Percentiles rank a stretch among this genome's conserved stretches.
These are phyloP conservation scores for Columba livia DNA, from an alignment of 2,113 vertebrate species.

Conservation along the genomic window DNA sequence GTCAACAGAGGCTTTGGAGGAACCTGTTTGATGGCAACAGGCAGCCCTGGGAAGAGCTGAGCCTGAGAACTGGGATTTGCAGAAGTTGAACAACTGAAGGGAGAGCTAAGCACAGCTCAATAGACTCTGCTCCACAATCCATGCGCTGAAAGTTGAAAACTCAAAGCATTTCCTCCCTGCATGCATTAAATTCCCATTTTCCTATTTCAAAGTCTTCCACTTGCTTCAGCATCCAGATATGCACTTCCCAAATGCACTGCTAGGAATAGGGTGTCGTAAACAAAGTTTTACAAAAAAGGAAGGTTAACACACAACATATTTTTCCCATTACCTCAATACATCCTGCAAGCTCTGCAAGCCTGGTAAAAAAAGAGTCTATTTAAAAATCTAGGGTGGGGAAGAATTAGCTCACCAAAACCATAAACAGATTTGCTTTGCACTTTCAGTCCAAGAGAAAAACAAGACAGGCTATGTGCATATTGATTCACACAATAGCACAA, in stretches of 20 bases:
- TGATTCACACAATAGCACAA: conserved; percentile 45
- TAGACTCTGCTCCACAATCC: background rate
- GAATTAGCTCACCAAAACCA: conserved; percentile 68
- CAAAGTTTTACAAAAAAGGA: conserved; percentile 27
- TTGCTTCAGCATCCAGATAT: background rate
- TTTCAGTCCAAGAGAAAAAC: conserved; percentile 55
- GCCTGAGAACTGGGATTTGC: background rate
- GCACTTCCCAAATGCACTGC: background rate
- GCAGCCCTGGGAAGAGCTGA: background rate
- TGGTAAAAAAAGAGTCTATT: conserved; percentile 56
- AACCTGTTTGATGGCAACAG: background rate
- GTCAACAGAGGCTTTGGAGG: background rate
- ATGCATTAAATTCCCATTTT: background rate
- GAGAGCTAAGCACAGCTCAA: background rate
- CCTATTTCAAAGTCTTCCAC: background rate
- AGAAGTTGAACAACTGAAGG: background rate
- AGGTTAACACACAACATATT: conserved; percentile 39
- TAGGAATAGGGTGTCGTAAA: conserved; percentile 13
- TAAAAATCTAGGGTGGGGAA: conserved; percentile 57
- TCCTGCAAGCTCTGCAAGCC: conserved; percentile 18
- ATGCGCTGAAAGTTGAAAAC: background rate
- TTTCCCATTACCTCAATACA: conserved; percentile 46
- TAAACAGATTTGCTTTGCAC: conserved; percentile 63
- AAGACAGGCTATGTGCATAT: conserved; percentile 21
- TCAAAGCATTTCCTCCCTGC: background rate